Evolutionary conservation across 2,113 vertebrate genomes (phyloP).

Genomic region (Burhinus oedicnemus): DNA sequence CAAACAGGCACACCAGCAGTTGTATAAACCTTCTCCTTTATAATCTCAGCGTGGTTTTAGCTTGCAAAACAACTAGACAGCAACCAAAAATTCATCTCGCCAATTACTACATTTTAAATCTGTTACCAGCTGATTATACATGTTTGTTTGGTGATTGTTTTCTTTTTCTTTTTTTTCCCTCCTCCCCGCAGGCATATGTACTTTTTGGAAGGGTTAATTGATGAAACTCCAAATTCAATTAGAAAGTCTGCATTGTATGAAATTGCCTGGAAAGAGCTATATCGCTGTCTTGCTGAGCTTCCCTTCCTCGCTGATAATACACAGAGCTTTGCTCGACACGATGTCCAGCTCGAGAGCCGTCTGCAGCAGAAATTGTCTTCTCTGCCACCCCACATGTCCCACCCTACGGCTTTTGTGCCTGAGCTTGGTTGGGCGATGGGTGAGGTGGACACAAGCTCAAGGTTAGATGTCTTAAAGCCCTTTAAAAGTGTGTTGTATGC

Average conservation of each 20-base stretch:
- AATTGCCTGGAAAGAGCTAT: neutral
- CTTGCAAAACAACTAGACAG: neutral
- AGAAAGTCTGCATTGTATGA: neutral
- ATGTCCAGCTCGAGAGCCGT: neutral
- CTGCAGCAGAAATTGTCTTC: neutral
- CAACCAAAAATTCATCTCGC: neutral
- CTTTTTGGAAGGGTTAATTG: neutral
- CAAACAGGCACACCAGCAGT: neutral
- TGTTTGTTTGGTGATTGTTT: neutral
- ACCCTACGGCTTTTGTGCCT: neutral
- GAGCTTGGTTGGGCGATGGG: neutral
- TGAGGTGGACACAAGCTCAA: neutral
- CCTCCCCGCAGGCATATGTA: neutral
- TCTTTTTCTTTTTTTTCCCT: no score
- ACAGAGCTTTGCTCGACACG: neutral
- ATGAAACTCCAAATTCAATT: neutral
- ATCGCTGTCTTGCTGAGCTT: neutral
- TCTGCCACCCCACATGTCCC: fast-evolving
- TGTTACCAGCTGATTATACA: neutral
- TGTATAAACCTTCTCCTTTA: neutral
- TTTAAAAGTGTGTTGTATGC: neutral
- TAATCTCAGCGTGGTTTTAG: neutral
- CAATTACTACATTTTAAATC: neutral
- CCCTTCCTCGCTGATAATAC: neutral
- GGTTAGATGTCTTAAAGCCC: neutral